Conservation (phyloP, 2,113 vertebrate genomes). For the Actinemys pallida region DNA sequence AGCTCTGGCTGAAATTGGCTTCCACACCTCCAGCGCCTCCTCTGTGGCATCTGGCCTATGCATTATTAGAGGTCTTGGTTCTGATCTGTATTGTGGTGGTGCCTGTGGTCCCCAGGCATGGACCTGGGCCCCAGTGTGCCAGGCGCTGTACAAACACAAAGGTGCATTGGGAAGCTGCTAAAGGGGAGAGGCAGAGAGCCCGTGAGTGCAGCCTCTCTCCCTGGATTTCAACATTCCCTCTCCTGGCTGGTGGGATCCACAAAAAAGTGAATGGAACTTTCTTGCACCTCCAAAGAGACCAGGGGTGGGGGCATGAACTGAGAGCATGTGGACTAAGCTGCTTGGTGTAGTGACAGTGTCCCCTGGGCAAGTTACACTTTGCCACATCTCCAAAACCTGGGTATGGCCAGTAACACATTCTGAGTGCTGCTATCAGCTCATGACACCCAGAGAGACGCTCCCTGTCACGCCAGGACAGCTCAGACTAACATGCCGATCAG, state of each 20-base stretch:
- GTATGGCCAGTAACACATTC: not conserved
- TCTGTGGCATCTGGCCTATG: not conserved
- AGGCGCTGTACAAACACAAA: not conserved
- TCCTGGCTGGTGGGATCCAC: not conserved
- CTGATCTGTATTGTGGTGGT: not conserved
- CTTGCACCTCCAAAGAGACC: not conserved
- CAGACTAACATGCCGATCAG: not conserved
- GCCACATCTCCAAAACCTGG: not conserved
- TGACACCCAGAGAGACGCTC: not conserved
- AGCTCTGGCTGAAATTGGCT: not conserved
- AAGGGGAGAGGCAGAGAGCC: not conserved
- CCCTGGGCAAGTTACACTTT: not conserved
- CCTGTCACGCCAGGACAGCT: not conserved
- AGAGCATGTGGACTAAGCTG: too few species aligned
- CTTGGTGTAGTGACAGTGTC: not conserved
- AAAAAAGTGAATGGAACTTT: not conserved
- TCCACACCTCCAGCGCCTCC: accelerated
- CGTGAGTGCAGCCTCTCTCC: not conserved
- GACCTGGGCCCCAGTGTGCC: not conserved
- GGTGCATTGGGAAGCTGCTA: not conserved
- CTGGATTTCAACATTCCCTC: not conserved
- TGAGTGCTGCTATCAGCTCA: not conserved
- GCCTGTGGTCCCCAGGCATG: not conserved
- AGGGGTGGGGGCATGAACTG: too few species aligned
- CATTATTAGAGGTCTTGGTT: not conserved